Evolutionary conservation across 2,888 invertebrate genomes (phyloP).

Genomic region (Oscheius sp.): DNA sequence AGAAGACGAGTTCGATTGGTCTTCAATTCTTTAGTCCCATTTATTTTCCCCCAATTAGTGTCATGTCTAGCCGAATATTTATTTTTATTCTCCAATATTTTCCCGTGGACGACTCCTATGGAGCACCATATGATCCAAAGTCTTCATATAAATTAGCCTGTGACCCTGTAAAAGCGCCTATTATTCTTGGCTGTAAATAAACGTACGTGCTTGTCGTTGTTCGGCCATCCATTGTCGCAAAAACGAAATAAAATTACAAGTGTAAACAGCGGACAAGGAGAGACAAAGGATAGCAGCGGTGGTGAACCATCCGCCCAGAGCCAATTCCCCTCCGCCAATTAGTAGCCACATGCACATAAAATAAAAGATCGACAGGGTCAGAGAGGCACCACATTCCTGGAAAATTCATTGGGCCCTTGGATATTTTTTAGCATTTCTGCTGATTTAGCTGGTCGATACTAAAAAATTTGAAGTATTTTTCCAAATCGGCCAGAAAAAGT

Average conservation of each 20-base stretch:
- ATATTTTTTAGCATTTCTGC: too few relatives aligned
- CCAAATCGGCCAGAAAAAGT: too few relatives aligned
- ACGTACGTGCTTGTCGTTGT: slow-evolving; percentile 24
- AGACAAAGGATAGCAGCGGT: slow-evolving; percentile 20
- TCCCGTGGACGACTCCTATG: not conserved
- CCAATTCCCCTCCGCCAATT: slow-evolving; percentile 14
- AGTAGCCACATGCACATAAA: slow-evolving; percentile 31
- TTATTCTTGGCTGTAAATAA: slow-evolving; percentile 18
- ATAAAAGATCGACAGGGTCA: slow-evolving; percentile 28
- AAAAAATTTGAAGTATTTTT: too few relatives aligned
- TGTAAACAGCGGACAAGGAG: not conserved
- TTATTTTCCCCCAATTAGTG: not conserved
- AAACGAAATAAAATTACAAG: slow-evolving; percentile 21
- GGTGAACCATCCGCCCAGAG: slow-evolving; percentile 23
- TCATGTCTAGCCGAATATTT: slow-evolving; percentile 10
- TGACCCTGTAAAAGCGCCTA: not conserved
- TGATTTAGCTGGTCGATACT: too few relatives aligned
- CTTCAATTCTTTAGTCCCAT: slow-evolving; percentile 39
- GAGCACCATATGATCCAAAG: slow-evolving; percentile 22
- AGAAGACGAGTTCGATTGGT: slow-evolving; percentile 60
- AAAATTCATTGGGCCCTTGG: too few relatives aligned
- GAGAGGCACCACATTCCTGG: slow-evolving; percentile 25
- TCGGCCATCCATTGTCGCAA: slow-evolving; percentile 29
- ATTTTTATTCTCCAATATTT: not conserved
- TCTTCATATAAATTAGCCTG: slow-evolving; percentile 31